Evolutionary conservation across 2,113 vertebrate species (phyloP).

Genomic region (Gasterosteus aculeatus): DNA sequence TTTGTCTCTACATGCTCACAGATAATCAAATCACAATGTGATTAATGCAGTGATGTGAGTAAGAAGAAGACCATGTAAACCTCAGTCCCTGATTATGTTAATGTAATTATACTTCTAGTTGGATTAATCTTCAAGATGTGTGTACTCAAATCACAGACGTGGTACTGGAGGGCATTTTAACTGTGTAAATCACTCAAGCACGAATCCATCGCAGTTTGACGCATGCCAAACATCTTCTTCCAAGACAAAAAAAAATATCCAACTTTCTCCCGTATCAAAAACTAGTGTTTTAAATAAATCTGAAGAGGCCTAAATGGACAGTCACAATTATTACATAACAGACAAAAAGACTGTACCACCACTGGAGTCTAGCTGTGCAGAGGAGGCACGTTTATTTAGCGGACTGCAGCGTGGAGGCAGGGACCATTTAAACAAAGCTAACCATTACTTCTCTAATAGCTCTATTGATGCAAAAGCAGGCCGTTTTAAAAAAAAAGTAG

Average conservation of each 20-base stretch:
- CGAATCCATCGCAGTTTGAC: background rate
- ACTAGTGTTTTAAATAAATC: background rate
- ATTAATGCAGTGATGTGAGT: conserved; percentile 8
- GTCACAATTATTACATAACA: background rate
- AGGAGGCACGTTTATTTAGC: background rate
- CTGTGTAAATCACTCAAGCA: conserved; percentile 13
- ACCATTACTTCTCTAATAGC: background rate
- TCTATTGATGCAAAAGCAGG: background rate
- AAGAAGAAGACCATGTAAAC: conserved; percentile 7
- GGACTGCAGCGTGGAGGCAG: background rate
- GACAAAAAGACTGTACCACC: background rate
- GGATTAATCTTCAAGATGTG: conserved; percentile 18
- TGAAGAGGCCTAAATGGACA: no score
- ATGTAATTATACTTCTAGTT: conserved; percentile 15
- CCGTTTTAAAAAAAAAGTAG: background rate
- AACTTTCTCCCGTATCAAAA: background rate
- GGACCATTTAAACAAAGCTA: background rate
- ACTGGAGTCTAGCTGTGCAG: background rate
- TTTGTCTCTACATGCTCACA: background rate
- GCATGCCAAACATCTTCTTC: background rate
- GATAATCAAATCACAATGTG: background rate
- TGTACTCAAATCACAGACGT: background rate
- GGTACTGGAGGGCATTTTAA: conserved; percentile 13
- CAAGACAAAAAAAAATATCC: background rate
- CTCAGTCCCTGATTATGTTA: conserved; percentile 6